Percentiles rank a stretch among this genome's conserved stretches.
Evolutionary conservation across 2,113 vertebrate species (phyloP).

Genomic region (Neodon shergylaensis): DNA sequence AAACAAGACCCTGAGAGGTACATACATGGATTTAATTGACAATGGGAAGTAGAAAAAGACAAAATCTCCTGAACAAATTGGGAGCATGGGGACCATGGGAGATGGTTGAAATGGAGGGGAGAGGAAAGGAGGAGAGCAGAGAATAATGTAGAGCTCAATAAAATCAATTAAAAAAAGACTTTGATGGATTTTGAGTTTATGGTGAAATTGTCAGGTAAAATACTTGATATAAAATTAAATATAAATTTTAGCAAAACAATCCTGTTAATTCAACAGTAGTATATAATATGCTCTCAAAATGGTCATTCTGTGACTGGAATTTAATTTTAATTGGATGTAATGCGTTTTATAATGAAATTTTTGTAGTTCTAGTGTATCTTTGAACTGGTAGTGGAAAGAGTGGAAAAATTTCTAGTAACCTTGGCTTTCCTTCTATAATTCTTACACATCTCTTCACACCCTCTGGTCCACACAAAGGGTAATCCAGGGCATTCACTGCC

Average conservation of each 20-base stretch:
- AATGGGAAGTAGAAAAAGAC: too few relatives aligned
- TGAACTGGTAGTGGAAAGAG: background rate
- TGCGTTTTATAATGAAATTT: background rate
- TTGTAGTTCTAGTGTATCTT: background rate
- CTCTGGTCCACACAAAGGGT: background rate
- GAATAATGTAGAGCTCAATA: too few relatives aligned
- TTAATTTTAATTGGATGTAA: background rate
- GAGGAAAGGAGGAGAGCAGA: too few relatives aligned
- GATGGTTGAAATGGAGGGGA: too few relatives aligned
- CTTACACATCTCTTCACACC: background rate
- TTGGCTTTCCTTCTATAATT: background rate
- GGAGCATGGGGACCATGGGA: too few relatives aligned
- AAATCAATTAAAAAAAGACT: background rate
- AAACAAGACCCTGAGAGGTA: too few relatives aligned
- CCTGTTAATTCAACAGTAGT: background rate
- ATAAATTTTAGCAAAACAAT: background rate
- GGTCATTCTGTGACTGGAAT: background rate
- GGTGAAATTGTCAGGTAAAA: background rate
- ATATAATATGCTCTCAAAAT: background rate
- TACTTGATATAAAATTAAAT: background rate
- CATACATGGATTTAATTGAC: too few relatives aligned
- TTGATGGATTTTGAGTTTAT: background rate
- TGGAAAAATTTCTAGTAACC: background rate
- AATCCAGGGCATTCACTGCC: fast-evolving
- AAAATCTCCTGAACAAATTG: too few relatives aligned